These are phyloP conservation scores for Tetramorium alpestre DNA, from an alignment of 1,140 invertebrate species.

Conservation along the genomic window DNA sequence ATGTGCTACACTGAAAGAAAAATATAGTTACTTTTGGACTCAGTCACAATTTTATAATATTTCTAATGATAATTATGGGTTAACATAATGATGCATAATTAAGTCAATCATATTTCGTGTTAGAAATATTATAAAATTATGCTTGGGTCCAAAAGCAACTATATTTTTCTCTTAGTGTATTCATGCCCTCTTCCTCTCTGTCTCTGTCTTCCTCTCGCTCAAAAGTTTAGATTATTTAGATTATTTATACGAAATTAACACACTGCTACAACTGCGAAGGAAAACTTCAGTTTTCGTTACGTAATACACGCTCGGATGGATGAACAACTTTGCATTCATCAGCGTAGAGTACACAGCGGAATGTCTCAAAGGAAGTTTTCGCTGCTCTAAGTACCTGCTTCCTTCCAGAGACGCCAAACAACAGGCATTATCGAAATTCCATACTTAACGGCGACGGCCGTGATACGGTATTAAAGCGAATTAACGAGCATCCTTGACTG, in stretches of 20 bases:
- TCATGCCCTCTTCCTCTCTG: not conserved
- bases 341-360: not conserved
- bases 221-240: constrained; percentile 8
- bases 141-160: too few species aligned
- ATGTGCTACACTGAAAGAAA: too few species aligned
- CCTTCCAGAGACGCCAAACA: not conserved
- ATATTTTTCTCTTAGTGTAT: too few species aligned
- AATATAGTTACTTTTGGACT: too few species aligned
- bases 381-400: constrained; percentile 2
- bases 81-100: too few species aligned
- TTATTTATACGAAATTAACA: constrained; percentile 12
- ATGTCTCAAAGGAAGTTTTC: constrained; percentile 37
- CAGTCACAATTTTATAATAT: too few species aligned
- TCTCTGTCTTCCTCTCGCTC: not conserved
- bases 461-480: constrained; percentile 22
- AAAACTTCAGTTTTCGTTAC: constrained; percentile 2
- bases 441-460: constrained; percentile 10
- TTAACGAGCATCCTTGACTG: constrained; percentile 56
- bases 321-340: constrained; percentile 20
- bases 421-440: constrained; percentile 58
- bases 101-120: too few species aligned
- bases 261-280: not conserved
- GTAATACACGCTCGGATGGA: constrained; percentile 33
- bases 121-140: too few species aligned
- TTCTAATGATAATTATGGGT: too few species aligned